Base-by-base conservation (phyloP, 37 sponge, comb jelly and placozoan species). In the Ephydatia muelleri region DNA sequence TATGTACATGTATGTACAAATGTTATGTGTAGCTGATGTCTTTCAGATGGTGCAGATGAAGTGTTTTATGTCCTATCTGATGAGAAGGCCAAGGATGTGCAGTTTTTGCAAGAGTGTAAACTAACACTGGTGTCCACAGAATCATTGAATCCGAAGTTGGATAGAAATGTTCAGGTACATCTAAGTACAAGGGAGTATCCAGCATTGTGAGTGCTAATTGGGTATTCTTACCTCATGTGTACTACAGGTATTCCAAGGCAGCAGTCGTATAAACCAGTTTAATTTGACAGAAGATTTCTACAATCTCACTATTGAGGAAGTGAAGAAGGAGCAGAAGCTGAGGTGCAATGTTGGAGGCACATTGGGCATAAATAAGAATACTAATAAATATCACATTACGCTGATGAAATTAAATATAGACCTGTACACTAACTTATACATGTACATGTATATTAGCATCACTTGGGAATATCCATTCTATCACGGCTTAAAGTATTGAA, bases 281-380 rank as follows among this genome's bases (percentile, higher is more conserved):
- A 82, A 90, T 40, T 81, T 90, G 27, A 84, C 91, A 3, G 29
- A 47, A 4, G 76, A 80, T 4, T 90, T 90, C 36, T 93, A 81
- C 81, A 48, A 88, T 29, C 68, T 94, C 26, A 83, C 85, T 26
- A 30, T 89, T 25, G 94, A 90, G 5, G 94, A 94, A 67, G 91
- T 94, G 14, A 87, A 75, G 49, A 84, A 57, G 48, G 94, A 94
- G 66, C 91, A 90, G 73, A 94, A 88, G 43, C 73, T 72, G 38
- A 92, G 80, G 92, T 88, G 5, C 27, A 70, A 13, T 22, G 8
- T 72, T 27, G 25, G n/a, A n/a, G n/a, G n/a, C n/a, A n/a, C n/a
- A n/a, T n/a, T n/a, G n/a, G n/a, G n/a, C n/a, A n/a, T n/a, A n/a
- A n/a, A n/a, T n/a, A n/a, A n/a, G n/a, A n/a, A n/a, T n/a, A n/a